These are phyloP conservation scores for Trypoxylon attenuatum DNA, from an alignment of 2,888 invertebrate genomes.

Conservation along the genomic window DNA sequence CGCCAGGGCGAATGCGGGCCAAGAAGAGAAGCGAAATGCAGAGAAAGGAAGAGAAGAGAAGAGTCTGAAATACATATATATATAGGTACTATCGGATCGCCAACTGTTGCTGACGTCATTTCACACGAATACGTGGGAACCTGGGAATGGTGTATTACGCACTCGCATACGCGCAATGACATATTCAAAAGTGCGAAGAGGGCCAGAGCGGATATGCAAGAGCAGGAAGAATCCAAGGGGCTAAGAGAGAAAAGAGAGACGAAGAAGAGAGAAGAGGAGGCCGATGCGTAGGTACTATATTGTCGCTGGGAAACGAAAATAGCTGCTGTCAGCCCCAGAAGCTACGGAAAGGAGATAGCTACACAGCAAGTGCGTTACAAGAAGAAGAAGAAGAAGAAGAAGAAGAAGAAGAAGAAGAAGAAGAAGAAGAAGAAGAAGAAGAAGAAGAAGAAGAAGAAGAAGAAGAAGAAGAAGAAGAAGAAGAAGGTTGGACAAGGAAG, in stretches of 20 bases:
- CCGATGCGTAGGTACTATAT: constrained; percentile 42
- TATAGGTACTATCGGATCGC: too few relatives aligned
- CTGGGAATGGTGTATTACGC: constrained; percentile 2
- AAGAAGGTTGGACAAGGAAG: constrained; percentile 27
- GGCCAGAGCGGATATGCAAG: background rate
- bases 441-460: background rate
- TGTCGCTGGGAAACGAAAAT: constrained; percentile 61
- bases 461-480: background rate
- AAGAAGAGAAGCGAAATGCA: background rate
- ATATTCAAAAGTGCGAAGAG: background rate
- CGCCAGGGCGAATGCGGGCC: too few relatives aligned
- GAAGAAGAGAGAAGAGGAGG: background rate
- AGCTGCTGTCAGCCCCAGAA: constrained; percentile 54
- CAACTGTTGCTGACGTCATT: constrained; percentile 28
- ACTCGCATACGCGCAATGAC: background rate
- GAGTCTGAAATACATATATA: too few relatives aligned
- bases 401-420: background rate
- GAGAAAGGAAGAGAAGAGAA: too few relatives aligned
- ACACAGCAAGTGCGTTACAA: constrained; percentile 27
- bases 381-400: background rate
- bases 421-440: background rate
- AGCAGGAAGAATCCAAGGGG: background rate
- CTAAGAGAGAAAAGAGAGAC: background rate
- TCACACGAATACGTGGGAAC: background rate
- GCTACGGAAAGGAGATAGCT: constrained; percentile 25